Base-by-base conservation (phyloP, 1,140 invertebrate genomes). In the Heliothis subflexa region DNA sequence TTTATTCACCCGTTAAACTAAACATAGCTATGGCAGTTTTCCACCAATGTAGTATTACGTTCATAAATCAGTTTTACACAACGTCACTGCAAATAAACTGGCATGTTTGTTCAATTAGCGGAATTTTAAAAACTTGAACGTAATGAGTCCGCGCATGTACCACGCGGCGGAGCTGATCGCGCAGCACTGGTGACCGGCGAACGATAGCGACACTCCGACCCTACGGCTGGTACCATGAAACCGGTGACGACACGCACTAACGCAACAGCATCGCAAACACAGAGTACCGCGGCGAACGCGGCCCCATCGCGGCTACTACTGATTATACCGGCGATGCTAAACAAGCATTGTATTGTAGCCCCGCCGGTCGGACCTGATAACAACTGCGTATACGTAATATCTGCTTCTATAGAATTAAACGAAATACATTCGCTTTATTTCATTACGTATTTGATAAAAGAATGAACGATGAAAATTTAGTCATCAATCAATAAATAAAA, bases 201-300 rank as follows among this genome's bases (percentile, higher is more conserved):
- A 92, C 91, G 92, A 93, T 94, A 94, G 91, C 89, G 86, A 84
- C 81, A 82, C 86, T 79, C 79, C 91, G 91, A 92, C 92, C 92
- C 91, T 89, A 88, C 83, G 72, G 52, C 91, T 85, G 80, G 79
- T 92, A 92, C 90, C 86, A 88, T 85, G 87, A 85, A 14, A 88
- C 78, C 62, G 81, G 70, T 79, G 80, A 84, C 89, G 84, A 85
- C 75, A 79, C 79, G 61, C 76, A 76, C 61, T 77, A 81, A 81
- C 84, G 84, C 73, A 80, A 62, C 57, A 74, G 33, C 78, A 82
- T 86, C 81, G 85, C 81, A 64, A 68, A 81, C 81, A 59, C 61
- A 28, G 73, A 76, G 78, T 64, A 45, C 33, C 62, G 74, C 21
- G 62, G 50, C 57, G 25, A 45, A 21, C 47, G 71, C 64, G 80